phyloP scores from a whole-genome alignment of 2,888 invertebrate species.

The Lasiommata megera region DNA sequence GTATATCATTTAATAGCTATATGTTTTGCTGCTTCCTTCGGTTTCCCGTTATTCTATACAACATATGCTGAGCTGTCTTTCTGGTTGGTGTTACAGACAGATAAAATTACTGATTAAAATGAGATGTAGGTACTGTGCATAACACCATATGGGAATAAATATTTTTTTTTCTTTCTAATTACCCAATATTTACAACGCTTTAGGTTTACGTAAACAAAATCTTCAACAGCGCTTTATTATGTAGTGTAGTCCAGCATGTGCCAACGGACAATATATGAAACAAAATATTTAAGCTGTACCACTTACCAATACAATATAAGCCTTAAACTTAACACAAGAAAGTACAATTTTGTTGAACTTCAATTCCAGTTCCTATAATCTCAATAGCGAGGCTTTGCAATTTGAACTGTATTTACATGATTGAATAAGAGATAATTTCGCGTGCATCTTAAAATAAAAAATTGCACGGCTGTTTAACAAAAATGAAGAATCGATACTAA shows the following conservation, averaged over 20 bases:
- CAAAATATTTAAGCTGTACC: slow-evolving; percentile 18
- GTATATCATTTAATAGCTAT: no score
- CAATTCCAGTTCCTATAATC: neutral
- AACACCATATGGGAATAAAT: no score
- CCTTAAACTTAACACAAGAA: neutral
- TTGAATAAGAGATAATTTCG: neutral
- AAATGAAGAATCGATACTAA: slow-evolving; percentile 9
- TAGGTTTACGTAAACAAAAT: neutral
- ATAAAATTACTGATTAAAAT: no score
- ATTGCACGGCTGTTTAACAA: slow-evolving; percentile 9
- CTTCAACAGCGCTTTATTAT: slow-evolving; percentile 17
- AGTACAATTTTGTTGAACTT: neutral
- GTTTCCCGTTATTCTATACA: no score
- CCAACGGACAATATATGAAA: slow-evolving; percentile 11
- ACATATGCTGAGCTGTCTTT: no score
- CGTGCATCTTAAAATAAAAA: neutral
- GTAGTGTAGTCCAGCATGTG: slow-evolving; percentile 13
- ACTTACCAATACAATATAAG: neutral
- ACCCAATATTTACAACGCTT: slow-evolving; percentile 2
- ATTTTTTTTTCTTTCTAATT: no score
- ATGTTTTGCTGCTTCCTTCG: no score
- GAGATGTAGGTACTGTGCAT: no score
- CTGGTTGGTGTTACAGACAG: no score
- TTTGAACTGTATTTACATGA: neutral
- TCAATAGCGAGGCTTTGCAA: neutral